A percentile compares a stretch with the other conserved stretches of the same genome.
Evolutionary conservation across 2,888 invertebrate genomes (phyloP).

Genomic region (Leucoptera coffeella): DNA sequence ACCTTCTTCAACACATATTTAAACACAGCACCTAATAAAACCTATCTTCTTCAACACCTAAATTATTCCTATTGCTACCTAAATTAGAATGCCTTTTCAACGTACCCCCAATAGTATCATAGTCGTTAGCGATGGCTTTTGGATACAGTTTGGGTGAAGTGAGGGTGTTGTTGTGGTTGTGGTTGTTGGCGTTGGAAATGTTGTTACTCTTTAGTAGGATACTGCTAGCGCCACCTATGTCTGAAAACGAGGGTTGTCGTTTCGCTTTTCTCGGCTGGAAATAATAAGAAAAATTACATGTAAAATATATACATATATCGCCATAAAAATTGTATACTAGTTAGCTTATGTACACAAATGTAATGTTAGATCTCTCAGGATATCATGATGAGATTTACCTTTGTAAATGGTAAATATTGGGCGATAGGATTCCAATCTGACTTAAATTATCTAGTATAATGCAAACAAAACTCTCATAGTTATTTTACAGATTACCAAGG

Average conservation of each 20-base stretch:
- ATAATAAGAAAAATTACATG: no score
- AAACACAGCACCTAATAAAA: slow-evolving; percentile 57
- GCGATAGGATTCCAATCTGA: no score
- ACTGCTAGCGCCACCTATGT: slow-evolving; percentile 42
- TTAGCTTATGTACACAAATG: no score
- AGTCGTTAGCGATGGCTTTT: slow-evolving; percentile 67
- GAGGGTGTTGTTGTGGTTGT: slow-evolving; percentile 53
- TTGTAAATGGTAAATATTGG: no score
- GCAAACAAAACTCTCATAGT: no score
- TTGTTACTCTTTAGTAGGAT: slow-evolving; percentile 53
- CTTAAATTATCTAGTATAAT: no score
- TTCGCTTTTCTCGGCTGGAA: slow-evolving; percentile 49
- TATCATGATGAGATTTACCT: no score
- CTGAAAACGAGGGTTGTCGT: slow-evolving; percentile 66
- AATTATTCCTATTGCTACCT: slow-evolving; percentile 56
- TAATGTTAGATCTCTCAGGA: no score
- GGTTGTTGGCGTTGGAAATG: slow-evolving; percentile 47
- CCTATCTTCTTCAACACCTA: slow-evolving; percentile 60
- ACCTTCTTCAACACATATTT: no score
- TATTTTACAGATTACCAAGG: no score
- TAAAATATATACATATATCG: no score
- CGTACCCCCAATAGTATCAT: slow-evolving; percentile 63
- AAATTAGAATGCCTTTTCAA: slow-evolving; percentile 72
- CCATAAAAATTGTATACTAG: no score
- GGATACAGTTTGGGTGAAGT: slow-evolving; percentile 63